These are phyloP conservation scores for Lamprotornis superbus DNA, from an alignment of 2,113 vertebrate species.

Conservation along the genomic window DNA sequence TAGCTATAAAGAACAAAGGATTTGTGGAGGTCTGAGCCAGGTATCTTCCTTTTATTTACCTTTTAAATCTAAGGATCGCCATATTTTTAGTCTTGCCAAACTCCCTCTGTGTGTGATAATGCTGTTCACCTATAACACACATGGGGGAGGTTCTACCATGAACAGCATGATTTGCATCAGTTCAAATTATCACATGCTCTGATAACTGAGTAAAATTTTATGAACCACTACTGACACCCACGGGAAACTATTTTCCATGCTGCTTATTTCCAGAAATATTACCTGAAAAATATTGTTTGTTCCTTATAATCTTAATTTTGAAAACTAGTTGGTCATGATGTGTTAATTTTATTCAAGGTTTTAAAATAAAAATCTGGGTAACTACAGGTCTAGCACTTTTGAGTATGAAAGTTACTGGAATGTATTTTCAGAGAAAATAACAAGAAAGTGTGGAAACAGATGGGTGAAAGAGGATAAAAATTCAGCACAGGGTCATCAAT, in stretches of 20 bases:
- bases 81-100: background rate
- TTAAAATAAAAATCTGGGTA: background rate
- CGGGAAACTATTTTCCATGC: background rate
- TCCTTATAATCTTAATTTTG: background rate
- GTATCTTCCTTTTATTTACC: background rate
- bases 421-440: background rate
- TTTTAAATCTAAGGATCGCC: background rate
- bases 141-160: background rate
- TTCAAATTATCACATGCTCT: background rate
- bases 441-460: background rate
- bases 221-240: background rate
- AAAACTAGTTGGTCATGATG: background rate
- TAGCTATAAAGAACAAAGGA: background rate
- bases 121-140: background rate
- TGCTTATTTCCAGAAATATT: background rate
- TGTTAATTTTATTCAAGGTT: background rate
- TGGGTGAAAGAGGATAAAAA: background rate
- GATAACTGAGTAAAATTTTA: background rate
- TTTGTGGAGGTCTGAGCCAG: background rate
- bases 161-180: background rate
- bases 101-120: background rate
- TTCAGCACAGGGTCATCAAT: background rate
- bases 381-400: background rate
- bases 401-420: background rate
- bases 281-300: background rate